Evolutionary conservation across 2,797 vertebrate species (phyloP).

Genomic region (Malurus splendens): DNA sequence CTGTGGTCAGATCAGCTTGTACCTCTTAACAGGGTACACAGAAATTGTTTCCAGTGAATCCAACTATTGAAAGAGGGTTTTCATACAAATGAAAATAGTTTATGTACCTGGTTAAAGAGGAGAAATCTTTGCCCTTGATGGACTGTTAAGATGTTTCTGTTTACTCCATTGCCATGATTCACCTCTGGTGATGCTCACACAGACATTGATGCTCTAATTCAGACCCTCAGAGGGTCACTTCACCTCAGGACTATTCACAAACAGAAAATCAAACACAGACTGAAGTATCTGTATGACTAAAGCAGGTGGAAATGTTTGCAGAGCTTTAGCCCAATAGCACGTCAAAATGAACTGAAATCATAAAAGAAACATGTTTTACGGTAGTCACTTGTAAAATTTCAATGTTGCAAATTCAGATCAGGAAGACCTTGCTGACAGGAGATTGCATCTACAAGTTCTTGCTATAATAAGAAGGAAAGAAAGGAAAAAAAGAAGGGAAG

Average conservation of each 20-base stretch:
- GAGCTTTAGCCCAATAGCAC: neutral
- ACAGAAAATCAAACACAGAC: neutral
- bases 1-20: neutral
- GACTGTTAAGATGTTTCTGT: neutral
- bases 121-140: neutral
- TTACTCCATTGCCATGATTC: neutral
- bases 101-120: neutral
- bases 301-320: neutral
- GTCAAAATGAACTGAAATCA: neutral
- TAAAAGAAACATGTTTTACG: neutral
- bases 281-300: neutral
- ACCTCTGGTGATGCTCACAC: neutral
- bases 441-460: neutral
- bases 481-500: neutral
- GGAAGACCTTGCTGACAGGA: neutral
- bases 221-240: neutral
- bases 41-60: neutral
- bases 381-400: neutral
- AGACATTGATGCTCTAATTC: neutral
- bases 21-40: fast-evolving
- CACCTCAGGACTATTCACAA: neutral
- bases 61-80: neutral
- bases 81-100: neutral
- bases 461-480: neutral
- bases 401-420: neutral